Base-by-base conservation (phyloP, 2,797 vertebrate genomes). In the Smutsia temminckii region DNA sequence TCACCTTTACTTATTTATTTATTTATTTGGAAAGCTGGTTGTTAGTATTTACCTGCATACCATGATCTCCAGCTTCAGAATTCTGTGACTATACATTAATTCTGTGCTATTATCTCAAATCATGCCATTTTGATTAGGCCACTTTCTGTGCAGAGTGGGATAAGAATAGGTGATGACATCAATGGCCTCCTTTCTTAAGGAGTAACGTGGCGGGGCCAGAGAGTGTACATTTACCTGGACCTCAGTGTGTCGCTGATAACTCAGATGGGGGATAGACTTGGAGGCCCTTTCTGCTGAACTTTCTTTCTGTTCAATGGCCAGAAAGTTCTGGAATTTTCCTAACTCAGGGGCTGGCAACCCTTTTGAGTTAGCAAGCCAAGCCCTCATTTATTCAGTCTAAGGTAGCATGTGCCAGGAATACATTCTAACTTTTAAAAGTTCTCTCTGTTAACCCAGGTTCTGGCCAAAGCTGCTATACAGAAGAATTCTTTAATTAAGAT, bases 351-450 rank as follows among this genome's bases (percentile, higher is more conserved):
- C 89, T 95, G 93, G 93, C 78, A 89, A 20, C 57, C 20, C 49
- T 92, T 95, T 46, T 66, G 80, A 79, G 59, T 74, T 3, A 83
- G 49, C 46, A 90, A 83, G 92, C 78, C 92, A 95, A 95, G 49
- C 55, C 20, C 85, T 93, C 63, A 34, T 85, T 80, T 49, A 75
- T 92, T 71, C 86, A 40, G 46, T 71, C 72, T 7, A 74, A 93
- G 21, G 27, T 27, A 27, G 12, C 0, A 0, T 20, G 81, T 85
- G n/a, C 78, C 96, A 93, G 85, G 86, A 80, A 84, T 13, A 79
- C 55, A 71, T 87, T 95, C 61, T 80, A 95, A 94, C 64, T 86
- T 83, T 69, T 49, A 57, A 90, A 95, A 93, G 34, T 85, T 91
- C 71, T 96, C 83, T 55, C 83, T 93, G 40, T 92, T 68, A 59